These are phyloP conservation scores for Ophion obscuratus DNA, from an alignment of 2,888 invertebrate species.

Conservation along the genomic window DNA sequence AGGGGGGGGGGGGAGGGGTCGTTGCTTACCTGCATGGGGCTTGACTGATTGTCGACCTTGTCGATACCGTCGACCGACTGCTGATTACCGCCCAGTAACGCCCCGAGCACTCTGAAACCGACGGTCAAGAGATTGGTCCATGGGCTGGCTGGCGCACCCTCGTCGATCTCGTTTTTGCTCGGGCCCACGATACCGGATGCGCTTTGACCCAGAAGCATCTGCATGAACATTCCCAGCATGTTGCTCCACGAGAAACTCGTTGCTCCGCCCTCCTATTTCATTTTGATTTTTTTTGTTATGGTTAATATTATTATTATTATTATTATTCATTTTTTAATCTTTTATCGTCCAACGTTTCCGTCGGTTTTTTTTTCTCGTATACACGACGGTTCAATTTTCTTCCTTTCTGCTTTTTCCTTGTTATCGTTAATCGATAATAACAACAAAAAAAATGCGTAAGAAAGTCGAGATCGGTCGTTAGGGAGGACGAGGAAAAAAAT, in stretches of 20 bases:
- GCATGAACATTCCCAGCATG: slow-evolving; percentile 94
- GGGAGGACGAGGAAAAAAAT: no score
- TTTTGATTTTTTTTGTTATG: not conserved
- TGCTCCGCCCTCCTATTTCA: slow-evolving; percentile 84
- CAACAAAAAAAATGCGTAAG: no score
- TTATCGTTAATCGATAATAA: no score
- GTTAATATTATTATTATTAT: not conserved
- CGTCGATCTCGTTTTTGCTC: slow-evolving; percentile 92
- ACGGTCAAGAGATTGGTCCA: slow-evolving; percentile 95
- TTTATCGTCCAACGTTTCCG: not conserved
- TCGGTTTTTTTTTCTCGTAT: no score
- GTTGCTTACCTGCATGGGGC: slow-evolving; percentile 92
- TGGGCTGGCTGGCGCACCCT: slow-evolving; percentile 89
- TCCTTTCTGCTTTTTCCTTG: no score
- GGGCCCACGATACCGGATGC: slow-evolving; percentile 88
- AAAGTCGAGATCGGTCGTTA: no score
- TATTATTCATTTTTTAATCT: not conserved
- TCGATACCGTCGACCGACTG: slow-evolving; percentile 92
- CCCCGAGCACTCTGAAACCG: slow-evolving; percentile 93
- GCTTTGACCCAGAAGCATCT: slow-evolving; percentile 92
- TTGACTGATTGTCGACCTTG: slow-evolving; percentile 93
- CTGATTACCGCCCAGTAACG: slow-evolving; percentile 91
- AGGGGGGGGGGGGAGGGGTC: no score
- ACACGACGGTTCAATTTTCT: no score
- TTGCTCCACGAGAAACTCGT: slow-evolving; percentile 95